These are phyloP conservation scores for Trichomalopsis sarcophagae DNA, from an alignment of 1,140 invertebrate species.

Conservation along the genomic window DNA sequence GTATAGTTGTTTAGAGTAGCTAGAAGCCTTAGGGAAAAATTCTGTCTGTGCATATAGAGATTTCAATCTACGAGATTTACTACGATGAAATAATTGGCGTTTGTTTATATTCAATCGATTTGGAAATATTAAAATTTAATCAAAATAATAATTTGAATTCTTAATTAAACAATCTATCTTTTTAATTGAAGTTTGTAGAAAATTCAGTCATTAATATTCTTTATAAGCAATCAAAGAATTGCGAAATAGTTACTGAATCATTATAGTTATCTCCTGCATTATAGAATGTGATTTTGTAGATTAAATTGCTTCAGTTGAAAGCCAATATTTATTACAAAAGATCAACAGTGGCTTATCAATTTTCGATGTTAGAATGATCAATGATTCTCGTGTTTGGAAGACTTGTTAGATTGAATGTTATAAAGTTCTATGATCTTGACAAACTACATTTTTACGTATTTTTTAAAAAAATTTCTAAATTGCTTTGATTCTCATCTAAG, in stretches of 20 bases:
- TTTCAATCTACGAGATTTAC: neutral
- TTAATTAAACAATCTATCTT: neutral
- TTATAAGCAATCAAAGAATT: neutral
- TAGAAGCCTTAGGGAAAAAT: conserved; percentile 51
- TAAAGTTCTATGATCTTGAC: conserved; percentile 39
- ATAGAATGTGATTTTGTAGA: neutral
- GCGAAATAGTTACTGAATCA: neutral
- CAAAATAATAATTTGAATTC: too few species aligned
- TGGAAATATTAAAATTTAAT: neutral
- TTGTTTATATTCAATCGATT: neutral
- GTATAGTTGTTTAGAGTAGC: conserved; percentile 34
- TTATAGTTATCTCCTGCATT: neutral
- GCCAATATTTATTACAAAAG: neutral
- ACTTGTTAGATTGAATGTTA: conserved; percentile 45
- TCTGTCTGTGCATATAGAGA: conserved; percentile 40
- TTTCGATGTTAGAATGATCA: conserved; percentile 14
- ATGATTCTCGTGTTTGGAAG: conserved; percentile 42
- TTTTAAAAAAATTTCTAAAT: neutral
- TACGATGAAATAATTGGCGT: neutral
- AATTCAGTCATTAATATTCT: neutral
- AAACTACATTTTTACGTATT: too few species aligned
- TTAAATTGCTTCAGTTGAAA: neutral
- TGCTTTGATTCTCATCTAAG: neutral
- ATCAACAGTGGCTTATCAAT: neutral
- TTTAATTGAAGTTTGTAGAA: neutral